Conservation (phyloP, 2,797 vertebrate species). For the Denticeps clupeoides region DNA sequence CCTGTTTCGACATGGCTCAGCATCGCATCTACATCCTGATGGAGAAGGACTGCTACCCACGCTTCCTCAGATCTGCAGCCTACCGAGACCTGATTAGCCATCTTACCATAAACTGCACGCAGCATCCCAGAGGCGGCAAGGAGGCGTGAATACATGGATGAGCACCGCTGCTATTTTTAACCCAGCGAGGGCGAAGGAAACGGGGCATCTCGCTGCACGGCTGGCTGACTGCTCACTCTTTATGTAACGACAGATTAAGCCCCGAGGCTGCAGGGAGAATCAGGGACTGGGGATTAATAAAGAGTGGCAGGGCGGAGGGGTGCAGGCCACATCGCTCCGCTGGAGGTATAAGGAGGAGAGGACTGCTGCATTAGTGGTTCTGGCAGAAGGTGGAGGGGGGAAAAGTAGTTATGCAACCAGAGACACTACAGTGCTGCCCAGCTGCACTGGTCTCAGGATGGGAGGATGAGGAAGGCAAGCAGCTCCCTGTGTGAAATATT, state of each 20-base stretch:
- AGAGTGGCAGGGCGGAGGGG: not conserved
- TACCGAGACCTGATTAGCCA: conserved; percentile 53
- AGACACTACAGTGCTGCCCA: not conserved
- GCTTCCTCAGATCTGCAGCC: conserved; percentile 54
- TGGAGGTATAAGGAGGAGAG: not conserved
- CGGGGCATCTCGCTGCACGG: conserved; percentile 12
- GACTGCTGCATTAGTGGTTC: conserved; percentile 3
- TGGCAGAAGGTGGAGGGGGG: not conserved
- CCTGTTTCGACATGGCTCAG: conserved; percentile 60
- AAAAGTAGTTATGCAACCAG: not conserved
- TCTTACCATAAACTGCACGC: conserved; percentile 29
- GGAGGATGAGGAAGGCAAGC: not conserved
- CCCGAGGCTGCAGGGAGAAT: no score
- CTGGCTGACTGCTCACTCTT: no score
- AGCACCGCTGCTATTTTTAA: not conserved
- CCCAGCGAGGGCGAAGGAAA: not conserved
- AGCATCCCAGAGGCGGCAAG: conserved; percentile 16
- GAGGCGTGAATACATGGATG: conserved; percentile 5
- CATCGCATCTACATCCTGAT: conserved; percentile 66
- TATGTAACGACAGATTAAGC: no score
- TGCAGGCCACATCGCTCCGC: no score
- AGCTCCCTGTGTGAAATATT: no score
- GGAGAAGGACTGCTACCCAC: conserved; percentile 70
- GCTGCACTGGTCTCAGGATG: not conserved
- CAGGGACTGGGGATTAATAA: not conserved